Evolutionary conservation across 2,113 vertebrate genomes (phyloP).

Genomic region (Notarius quadriscutis): DNA sequence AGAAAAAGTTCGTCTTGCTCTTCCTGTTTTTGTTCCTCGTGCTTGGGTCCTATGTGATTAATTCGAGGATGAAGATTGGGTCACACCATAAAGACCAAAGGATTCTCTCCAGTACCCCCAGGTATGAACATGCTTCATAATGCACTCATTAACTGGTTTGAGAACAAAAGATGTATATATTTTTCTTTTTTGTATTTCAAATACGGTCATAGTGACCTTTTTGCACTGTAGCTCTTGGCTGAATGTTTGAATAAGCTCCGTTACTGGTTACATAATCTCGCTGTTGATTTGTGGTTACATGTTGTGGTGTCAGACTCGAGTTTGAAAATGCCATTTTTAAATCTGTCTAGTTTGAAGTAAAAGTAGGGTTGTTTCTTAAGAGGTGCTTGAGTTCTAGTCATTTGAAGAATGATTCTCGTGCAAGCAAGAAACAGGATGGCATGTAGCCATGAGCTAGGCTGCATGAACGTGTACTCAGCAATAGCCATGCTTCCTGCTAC

Average conservation of each 20-base stretch:
- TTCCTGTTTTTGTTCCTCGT: slow-evolving; percentile 35
- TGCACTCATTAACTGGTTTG: no score
- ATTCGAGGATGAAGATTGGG: slow-evolving; percentile 33
- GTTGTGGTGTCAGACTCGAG: no score
- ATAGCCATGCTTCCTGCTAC: not conserved
- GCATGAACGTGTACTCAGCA: not conserved
- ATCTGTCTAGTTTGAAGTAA: not conserved
- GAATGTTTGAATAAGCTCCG: not conserved
- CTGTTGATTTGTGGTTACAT: no score
- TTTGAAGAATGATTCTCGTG: not conserved
- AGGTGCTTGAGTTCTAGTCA: not conserved
- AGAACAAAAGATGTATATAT: not conserved
- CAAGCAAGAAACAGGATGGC: not conserved
- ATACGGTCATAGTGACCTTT: no score
- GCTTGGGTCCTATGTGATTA: slow-evolving; percentile 59
- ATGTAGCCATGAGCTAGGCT: not conserved
- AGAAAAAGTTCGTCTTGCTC: slow-evolving; percentile 44
- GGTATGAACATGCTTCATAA: not conserved
- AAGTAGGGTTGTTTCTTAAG: not conserved
- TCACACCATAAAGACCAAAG: no score
- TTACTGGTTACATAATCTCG: not conserved
- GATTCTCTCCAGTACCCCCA: not conserved
- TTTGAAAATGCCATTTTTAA: not conserved
- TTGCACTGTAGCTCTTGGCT: not conserved
- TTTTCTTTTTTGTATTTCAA: not conserved